Base-by-base conservation (phyloP, 1,140 invertebrate species). In the Trigoniulus corallinus region DNA sequence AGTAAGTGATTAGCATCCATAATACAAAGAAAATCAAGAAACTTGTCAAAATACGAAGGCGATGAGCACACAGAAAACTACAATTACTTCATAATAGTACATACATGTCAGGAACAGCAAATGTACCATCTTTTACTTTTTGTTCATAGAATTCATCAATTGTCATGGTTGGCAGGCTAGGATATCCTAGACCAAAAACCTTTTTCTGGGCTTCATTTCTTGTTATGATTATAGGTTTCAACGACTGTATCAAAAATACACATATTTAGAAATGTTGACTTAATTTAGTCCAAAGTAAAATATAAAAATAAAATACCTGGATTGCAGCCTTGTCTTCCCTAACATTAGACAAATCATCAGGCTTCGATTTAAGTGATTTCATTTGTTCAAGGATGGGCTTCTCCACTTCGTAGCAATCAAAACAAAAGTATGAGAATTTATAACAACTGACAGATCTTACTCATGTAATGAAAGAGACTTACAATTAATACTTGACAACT, bases 141-240 rank as follows among this genome's bases (percentile, higher is more conserved):
- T 94, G 75, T 44, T 94, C 80, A 66, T 94, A 96, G 70, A 97
- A 96, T 67, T 98, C 93, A 61, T 95, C 81, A 0, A 98, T 82
- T 0, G 88, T 91, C 68, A 92, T 72, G 1, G 85, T 79, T 0
- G 94, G 92, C 50, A 96, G 63, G 61, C 85, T 82, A 0, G 93
- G 93, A 75, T 98, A 98, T 0, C 94, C 95, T 37, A 81, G 68
- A 4, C 95, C 95, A 71, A 80, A 95, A 1, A 98, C 85, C 54
- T 88, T 75, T 67, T 96, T 97, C 68, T 97, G 91, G 0, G 84
- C 53, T 34, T 77, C 78, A 68, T 92, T 82, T 59, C 80, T 79
- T 0, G 93, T 94, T 25, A 98, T 88, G 46, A 97, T 92, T 53
- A 97, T 84, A 0, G 93, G 88, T 64, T 81, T 79, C n/a, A 91